phyloP scores from a whole-genome alignment of 2,113 vertebrate genomes.

The Pangasianodon gigas region DNA sequence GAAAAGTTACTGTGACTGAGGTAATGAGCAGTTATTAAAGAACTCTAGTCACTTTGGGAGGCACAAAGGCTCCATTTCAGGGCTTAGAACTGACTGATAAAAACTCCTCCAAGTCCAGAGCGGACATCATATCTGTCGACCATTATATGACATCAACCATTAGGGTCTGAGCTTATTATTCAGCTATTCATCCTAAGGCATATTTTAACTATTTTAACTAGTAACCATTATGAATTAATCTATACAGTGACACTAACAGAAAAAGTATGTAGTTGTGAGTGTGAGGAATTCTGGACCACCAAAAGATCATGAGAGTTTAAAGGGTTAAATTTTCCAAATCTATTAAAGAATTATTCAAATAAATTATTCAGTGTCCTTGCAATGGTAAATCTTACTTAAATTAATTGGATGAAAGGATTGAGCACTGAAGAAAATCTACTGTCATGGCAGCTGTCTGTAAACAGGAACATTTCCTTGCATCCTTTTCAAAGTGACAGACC shows the following conservation, averaged over 20 bases:
- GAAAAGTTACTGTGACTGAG: neutral
- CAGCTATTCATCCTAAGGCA: neutral
- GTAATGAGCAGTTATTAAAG: constrained; percentile 8
- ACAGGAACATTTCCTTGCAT: neutral
- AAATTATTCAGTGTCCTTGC: neutral
- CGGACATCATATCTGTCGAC: neutral
- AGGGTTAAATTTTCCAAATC: neutral
- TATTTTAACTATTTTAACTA: neutral
- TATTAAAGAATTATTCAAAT: neutral
- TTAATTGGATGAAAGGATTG: neutral
- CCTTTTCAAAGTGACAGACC: too few relatives aligned
- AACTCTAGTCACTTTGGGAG: neutral
- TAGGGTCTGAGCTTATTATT: neutral
- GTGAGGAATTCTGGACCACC: neutral
- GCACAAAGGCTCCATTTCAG: neutral
- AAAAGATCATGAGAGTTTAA: neutral
- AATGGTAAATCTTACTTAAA: neutral
- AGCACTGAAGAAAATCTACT: neutral
- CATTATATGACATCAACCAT: neutral
- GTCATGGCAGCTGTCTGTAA: neutral
- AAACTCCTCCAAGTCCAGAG: neutral
- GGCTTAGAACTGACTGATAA: neutral
- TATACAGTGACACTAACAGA: neutral
- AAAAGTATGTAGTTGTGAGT: neutral
- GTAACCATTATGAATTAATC: neutral